These are phyloP conservation scores for Drosophila insularis DNA, from an alignment of 1,140 invertebrate species.

Conservation along the genomic window DNA sequence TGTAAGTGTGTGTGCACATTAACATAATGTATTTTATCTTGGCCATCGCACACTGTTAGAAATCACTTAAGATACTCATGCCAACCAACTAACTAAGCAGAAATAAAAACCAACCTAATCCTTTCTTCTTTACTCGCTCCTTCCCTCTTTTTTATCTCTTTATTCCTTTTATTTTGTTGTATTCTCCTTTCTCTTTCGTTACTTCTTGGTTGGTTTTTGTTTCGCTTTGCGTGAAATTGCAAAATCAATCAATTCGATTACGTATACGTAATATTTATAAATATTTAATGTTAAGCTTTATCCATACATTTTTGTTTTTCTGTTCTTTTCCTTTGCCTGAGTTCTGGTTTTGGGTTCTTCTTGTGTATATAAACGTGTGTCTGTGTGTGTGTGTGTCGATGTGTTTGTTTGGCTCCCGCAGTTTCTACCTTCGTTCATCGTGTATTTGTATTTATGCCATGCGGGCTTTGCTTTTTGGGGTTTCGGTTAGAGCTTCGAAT, in stretches of 20 bases:
- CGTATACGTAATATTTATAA: constrained; percentile 76
- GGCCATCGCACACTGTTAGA: constrained; percentile 34
- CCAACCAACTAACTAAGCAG: constrained; percentile 20
- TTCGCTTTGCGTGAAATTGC: constrained; percentile 70
- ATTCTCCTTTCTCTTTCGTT: neutral
- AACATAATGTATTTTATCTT: constrained; percentile 71
- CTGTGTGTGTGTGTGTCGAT: neutral
- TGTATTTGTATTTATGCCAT: constrained; percentile 32
- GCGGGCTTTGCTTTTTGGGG: constrained; percentile 13
- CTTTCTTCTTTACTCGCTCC: neutral
- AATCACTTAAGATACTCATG: constrained; percentile 58
- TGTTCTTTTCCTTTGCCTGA: neutral
- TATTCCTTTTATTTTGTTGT: neutral
- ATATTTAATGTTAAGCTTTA: constrained; percentile 71
- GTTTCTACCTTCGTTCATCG: neutral
- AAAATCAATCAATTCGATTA: constrained; percentile 78
- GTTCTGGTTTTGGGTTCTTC: constrained; percentile 23
- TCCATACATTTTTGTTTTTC: constrained; percentile 30
- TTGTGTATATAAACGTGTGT: constrained; percentile 48
- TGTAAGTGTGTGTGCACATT: constrained; percentile 60
- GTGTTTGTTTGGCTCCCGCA: constrained; percentile 11
- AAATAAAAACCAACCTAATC: constrained; percentile 2
- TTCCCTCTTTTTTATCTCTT: neutral
- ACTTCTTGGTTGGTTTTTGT: constrained; percentile 44
- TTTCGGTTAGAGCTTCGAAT: constrained; percentile 17